Base-by-base conservation (phyloP, 2,113 vertebrate species). In the Microtus montanus region DNA sequence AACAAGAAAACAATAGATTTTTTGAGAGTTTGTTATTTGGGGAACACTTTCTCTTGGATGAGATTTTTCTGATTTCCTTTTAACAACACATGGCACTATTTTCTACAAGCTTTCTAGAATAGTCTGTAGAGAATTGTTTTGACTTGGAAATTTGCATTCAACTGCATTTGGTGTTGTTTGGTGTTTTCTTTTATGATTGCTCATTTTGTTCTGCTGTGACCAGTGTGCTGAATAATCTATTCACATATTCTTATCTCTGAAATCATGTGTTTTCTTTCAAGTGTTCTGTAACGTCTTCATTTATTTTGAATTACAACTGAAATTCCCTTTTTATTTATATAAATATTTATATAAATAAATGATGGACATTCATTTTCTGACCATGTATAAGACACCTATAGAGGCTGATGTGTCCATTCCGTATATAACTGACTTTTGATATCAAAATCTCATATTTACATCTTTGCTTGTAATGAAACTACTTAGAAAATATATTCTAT, bases 321-420 rank as follows among this genome's bases (percentile, higher is more conserved):
- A 68, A 22, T 49, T 33, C 8, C 0, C 19, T 11, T 38, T 19
- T 35, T 47, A 6, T 66, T 47, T 61, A 63, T 19, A 47, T 22
- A 66, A 38, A 17, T 47, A 6, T 66, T 47, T 61, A 63, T 19
- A 47, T 22, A 66, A 38, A 17, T 54, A 15, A 54, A 54, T 54
- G 13, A n/a, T 28, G 22, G 24, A 41, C 1, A 9, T 68, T 4
- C 22, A 3, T 68, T 15, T 68, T 41, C 9, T 47, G 61, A 17
- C 2, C 64, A 7, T 49, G 11, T 49, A 24, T 68, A 68, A 86
- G 30, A 49, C 9, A 49, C 35, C 63, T 49, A 52, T 33, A 68
- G 10, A 14, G 1, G 0, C 2, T 49, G 4, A 17, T 80, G 49
- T 70, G 2, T 71, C 28, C 49, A 10, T 28, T 71, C 14, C 0